phyloP scores from a whole-genome alignment of 2,113 vertebrate genomes.

The Peromyscus leucopus region DNA sequence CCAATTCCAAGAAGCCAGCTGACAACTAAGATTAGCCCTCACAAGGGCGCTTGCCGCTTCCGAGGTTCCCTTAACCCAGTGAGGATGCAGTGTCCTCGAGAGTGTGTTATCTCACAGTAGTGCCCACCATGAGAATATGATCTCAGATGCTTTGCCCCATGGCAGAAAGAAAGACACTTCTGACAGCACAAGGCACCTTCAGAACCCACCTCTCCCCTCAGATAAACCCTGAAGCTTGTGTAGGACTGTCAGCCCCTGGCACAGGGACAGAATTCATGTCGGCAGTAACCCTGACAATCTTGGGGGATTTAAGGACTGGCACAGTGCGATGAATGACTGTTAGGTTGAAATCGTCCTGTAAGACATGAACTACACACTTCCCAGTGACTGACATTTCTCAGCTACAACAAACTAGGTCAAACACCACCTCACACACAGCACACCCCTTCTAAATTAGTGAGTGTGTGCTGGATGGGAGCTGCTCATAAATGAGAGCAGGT shows the following conservation, averaged over 20 bases:
- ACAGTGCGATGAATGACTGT: background rate
- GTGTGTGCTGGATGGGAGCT: background rate
- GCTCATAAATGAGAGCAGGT: background rate
- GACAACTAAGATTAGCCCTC: background rate
- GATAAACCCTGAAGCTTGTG: background rate
- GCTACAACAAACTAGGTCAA: background rate
- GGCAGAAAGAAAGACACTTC: background rate
- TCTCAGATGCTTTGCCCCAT: background rate
- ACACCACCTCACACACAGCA: background rate
- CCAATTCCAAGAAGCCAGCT: background rate
- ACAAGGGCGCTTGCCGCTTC: background rate
- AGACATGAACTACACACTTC: background rate
- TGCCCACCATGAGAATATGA: background rate
- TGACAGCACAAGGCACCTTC: background rate
- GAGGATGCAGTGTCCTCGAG: background rate
- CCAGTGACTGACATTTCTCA: background rate
- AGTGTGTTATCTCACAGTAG: background rate
- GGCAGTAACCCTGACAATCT: background rate
- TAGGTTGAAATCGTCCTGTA: background rate
- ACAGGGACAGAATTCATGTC: background rate
- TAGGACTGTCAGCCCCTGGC: background rate
- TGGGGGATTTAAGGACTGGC: background rate
- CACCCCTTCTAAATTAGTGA: background rate
- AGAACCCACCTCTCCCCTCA: background rate
- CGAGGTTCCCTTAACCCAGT: background rate